These are phyloP conservation scores for Xestia xanthographa DNA, from an alignment of 2,888 invertebrate species.

Conservation along the genomic window DNA sequence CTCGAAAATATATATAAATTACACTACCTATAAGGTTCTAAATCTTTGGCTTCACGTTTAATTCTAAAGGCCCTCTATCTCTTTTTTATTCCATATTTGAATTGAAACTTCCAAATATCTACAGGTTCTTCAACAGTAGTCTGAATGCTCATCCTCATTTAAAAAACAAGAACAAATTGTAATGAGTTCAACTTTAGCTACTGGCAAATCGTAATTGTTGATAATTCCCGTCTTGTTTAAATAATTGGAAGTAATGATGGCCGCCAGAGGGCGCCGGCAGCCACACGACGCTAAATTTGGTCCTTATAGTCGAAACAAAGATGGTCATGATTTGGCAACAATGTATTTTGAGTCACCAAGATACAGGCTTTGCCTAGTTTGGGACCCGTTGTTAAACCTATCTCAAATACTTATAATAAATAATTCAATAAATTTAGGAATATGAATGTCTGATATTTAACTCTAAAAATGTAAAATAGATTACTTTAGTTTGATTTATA, in stretches of 20 bases:
- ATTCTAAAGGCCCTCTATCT: background rate
- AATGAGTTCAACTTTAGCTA: slow-evolving; percentile 51
- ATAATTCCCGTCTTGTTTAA: slow-evolving; percentile 75
- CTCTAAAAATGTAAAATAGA: too few species aligned
- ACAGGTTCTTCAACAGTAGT: background rate
- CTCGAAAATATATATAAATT: background rate
- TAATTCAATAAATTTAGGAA: too few species aligned
- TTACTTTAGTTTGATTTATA: background rate
- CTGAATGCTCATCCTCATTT: slow-evolving; percentile 1
- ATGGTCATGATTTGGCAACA: slow-evolving; percentile 8
- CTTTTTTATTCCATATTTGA: background rate
- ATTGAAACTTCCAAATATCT: slow-evolving; percentile 1
- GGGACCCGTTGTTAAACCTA: too few species aligned
- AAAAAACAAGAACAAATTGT: slow-evolving; percentile 26
- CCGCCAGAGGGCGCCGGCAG: slow-evolving; percentile 60
- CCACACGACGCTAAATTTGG: background rate
- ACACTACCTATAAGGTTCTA: background rate
- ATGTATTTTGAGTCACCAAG: too few species aligned
- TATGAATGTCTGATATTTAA: background rate
- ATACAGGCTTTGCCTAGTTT: too few species aligned
- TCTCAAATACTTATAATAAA: too few species aligned
- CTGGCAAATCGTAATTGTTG: slow-evolving; percentile 64
- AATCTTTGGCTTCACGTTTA: background rate
- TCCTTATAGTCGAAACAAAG: slow-evolving; percentile 11
- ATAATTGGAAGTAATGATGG: slow-evolving; percentile 77